Evolutionary conservation across 2,113 vertebrate species (phyloP), one percentile per base, ranked within the genome.

Genomic region (Gobius niger): DNA sequence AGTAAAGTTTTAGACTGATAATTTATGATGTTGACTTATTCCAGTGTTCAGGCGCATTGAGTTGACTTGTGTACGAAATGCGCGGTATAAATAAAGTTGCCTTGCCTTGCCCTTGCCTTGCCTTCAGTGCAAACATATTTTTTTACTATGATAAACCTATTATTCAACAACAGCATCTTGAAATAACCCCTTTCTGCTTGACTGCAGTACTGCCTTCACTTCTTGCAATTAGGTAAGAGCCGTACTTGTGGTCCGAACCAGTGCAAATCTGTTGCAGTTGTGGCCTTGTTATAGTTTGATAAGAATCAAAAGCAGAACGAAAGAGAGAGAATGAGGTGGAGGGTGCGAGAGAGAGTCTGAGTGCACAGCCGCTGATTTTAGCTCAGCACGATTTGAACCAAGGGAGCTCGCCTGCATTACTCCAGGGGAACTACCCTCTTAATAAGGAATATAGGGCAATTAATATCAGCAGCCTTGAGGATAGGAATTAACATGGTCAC

Each of bases 401-500:
- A 47, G 80, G 82, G 76, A 83, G 70, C 53, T 72, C 8, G 57
- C 59, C 85, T 89, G 78, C 69, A 85, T 88, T 87, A 69, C 62
- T 66, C 72, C 7, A 65, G 88, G 77, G 83, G 69, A 53, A 72
- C 9, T 72, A 82, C 82, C 86, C 80, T 77, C 68, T 81, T 85
- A 67, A 77, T 85, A 67, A 76, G 57, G 85, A 90, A 89, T 85
- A 71, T 85, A 72, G 85, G 86, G 69, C 70, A 89, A 87, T 88
- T 89, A 89, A 77, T 73, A 54, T 49, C 44, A 68, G 78, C 68
- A 71, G 74, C 81, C 83, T 73, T 72, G 70, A 82, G 83, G 82
- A 79, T 57, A 68, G 60, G 44, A 47, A 66, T 75, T 73, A 66
- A 61, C 7, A 78, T 71, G 69, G 52, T 46, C 63, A 74, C 57